Evolutionary conservation across 1,140 invertebrate species (phyloP).

Genomic region (Tigriopus japonicus): DNA sequence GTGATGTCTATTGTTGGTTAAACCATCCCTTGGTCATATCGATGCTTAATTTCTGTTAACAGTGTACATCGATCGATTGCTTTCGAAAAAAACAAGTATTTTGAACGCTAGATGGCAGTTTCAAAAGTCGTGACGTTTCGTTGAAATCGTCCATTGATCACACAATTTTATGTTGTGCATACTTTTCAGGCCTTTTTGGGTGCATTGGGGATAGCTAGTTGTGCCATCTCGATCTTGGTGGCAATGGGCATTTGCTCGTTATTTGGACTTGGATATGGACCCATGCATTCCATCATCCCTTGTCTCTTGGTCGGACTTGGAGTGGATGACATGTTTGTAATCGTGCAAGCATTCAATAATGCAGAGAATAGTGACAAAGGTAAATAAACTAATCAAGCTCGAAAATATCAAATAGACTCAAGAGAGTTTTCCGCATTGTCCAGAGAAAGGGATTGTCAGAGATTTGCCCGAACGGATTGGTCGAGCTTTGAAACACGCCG

Average conservation of each 20-base stretch:
- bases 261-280: constrained; percentile 50
- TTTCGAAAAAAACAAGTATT: too few relatives aligned
- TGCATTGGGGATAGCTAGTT: constrained; percentile 43
- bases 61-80: too few relatives aligned
- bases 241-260: constrained; percentile 50
- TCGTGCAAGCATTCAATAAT: constrained; percentile 35
- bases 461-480: constrained; percentile 26
- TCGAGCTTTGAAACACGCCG: constrained; percentile 32
- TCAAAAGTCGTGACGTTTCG: too few relatives aligned
- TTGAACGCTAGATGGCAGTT: too few relatives aligned
- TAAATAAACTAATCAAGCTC: too few relatives aligned
- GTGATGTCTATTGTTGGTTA: too few relatives aligned
- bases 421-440: too few relatives aligned
- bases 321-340: constrained; percentile 60
- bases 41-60: too few relatives aligned
- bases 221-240: constrained; percentile 50
- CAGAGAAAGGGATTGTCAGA: constrained; percentile 20
- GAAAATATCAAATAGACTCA: too few relatives aligned
- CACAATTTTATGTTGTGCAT: too few relatives aligned
- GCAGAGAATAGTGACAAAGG: neutral
- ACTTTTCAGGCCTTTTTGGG: constrained; percentile 30
- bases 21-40: too few relatives aligned
- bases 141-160: too few relatives aligned
- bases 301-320: constrained; percentile 60
- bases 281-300: constrained; percentile 57